Evolutionary conservation across 2,113 vertebrate species (phyloP).

Genomic region (Dermatemys mawii): DNA sequence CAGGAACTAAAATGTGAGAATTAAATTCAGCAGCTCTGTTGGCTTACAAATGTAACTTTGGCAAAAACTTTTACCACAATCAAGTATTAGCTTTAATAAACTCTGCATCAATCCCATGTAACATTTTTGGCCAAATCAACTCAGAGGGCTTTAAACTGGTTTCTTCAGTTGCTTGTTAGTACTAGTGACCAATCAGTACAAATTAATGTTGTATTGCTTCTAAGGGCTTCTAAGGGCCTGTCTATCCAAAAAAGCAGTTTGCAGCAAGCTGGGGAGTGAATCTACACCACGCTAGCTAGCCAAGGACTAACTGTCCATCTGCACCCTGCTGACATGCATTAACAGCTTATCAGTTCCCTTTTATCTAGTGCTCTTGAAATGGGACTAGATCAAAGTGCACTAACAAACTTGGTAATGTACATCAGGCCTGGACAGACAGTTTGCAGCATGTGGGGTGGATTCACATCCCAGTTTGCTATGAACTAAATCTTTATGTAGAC

Average conservation of each 20-base stretch:
- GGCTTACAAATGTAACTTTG: slow-evolving; percentile 37
- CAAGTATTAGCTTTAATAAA: slow-evolving; percentile 13
- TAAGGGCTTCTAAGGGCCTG: neutral
- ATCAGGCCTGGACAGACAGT: neutral
- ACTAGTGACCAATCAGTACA: neutral
- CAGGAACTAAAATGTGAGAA: slow-evolving; percentile 10
- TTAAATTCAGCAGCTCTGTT: slow-evolving; percentile 38
- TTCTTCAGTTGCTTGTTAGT: slow-evolving; percentile 9
- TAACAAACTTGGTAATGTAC: neutral
- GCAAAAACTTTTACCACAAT: slow-evolving; percentile 25
- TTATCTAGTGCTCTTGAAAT: neutral
- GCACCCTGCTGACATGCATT: neutral
- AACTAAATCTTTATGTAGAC: neutral
- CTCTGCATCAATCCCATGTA: neutral
- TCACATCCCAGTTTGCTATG: neutral
- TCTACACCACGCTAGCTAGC: neutral
- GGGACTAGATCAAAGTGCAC: neutral
- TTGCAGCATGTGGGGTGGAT: neutral
- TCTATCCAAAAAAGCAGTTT: neutral
- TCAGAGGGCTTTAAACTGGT: neutral
- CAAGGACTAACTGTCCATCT: neutral
- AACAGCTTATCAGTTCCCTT: neutral
- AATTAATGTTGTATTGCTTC: neutral
- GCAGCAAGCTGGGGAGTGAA: neutral
- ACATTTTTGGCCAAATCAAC: neutral